phyloP scores from a whole-genome alignment of 2,797 vertebrate genomes.

The Synaphobranchus kaupii region DNA sequence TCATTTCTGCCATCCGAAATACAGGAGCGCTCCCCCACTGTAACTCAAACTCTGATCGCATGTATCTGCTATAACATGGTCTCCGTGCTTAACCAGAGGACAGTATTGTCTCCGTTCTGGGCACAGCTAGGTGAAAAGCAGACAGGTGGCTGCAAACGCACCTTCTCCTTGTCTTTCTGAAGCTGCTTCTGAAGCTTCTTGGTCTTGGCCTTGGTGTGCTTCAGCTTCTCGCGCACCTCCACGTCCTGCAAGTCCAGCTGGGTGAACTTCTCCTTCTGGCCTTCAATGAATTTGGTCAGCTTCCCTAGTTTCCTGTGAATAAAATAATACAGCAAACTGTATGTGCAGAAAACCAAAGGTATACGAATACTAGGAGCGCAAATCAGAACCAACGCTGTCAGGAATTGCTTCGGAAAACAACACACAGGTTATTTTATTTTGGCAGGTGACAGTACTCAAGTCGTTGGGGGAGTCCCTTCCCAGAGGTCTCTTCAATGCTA shows the following conservation, averaged over 20 bases:
- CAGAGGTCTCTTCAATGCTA: too few relatives aligned
- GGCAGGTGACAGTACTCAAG: too few relatives aligned
- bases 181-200: conserved; percentile 93
- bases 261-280: conserved; percentile 90
- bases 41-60: conserved; percentile 28
- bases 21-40: conserved; percentile 19
- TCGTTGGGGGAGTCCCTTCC: too few relatives aligned
- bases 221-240: conserved; percentile 91
- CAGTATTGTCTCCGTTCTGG: background rate
- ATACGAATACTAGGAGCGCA: too few relatives aligned
- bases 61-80: background rate
- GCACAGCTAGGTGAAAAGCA: background rate
- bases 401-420: too few relatives aligned
- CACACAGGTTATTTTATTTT: too few relatives aligned
- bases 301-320: conserved; percentile 82
- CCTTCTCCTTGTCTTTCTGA: conserved; percentile 94
- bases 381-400: too few relatives aligned
- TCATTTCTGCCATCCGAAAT: background rate
- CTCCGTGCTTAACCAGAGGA: background rate
- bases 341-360: background rate
- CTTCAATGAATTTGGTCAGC: conserved; percentile 84
- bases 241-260: conserved; percentile 93
- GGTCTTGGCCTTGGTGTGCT: conserved; percentile 85
- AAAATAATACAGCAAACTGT: background rate
- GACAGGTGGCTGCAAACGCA: conserved; percentile 49